These are phyloP conservation scores for Melanophora roralis DNA, from an alignment of 2,888 invertebrate genomes.

Conservation along the genomic window DNA sequence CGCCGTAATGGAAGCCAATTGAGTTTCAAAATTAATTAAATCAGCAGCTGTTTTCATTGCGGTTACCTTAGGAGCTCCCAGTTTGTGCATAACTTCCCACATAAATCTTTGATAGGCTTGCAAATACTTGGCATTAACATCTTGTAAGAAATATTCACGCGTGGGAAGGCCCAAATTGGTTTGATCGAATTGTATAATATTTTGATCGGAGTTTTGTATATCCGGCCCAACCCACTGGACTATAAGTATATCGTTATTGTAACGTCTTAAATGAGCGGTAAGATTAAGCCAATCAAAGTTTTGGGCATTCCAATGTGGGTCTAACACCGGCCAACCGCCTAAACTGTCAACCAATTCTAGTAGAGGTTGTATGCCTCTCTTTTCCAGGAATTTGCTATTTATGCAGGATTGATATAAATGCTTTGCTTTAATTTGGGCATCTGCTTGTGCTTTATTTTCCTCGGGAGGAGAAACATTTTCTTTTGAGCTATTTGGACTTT, in stretches of 20 bases:
- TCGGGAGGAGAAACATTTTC: background rate
- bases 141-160: slow-evolving; percentile 86
- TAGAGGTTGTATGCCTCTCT: slow-evolving; percentile 85
- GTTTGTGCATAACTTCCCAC: slow-evolving; percentile 83
- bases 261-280: slow-evolving; percentile 85
- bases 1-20: slow-evolving; percentile 84
- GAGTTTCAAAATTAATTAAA: slow-evolving; percentile 88
- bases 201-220: slow-evolving; percentile 93
- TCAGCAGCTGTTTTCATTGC: slow-evolving; percentile 84
- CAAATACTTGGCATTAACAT: slow-evolving; percentile 81
- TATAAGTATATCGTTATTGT: slow-evolving; percentile 91
- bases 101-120: slow-evolving; percentile 89
- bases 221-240: slow-evolving; percentile 95
- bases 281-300: slow-evolving; percentile 85
- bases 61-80: slow-evolving; percentile 83
- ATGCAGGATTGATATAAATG: slow-evolving; percentile 91
- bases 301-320: slow-evolving; percentile 81
- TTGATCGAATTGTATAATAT: slow-evolving; percentile 94
- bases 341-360: slow-evolving; percentile 83
- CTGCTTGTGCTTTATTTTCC: slow-evolving; percentile 79
- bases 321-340: slow-evolving; percentile 93
- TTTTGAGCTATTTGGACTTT: background rate
- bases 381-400: slow-evolving; percentile 85
- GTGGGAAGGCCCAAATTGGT: slow-evolving; percentile 87
- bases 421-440: slow-evolving; percentile 89